A percentile compares a stretch with the other conserved stretches of the same genome.
Evolutionary conservation across 2,113 vertebrate genomes (phyloP).

Genomic region (Panthera tigris): DNA sequence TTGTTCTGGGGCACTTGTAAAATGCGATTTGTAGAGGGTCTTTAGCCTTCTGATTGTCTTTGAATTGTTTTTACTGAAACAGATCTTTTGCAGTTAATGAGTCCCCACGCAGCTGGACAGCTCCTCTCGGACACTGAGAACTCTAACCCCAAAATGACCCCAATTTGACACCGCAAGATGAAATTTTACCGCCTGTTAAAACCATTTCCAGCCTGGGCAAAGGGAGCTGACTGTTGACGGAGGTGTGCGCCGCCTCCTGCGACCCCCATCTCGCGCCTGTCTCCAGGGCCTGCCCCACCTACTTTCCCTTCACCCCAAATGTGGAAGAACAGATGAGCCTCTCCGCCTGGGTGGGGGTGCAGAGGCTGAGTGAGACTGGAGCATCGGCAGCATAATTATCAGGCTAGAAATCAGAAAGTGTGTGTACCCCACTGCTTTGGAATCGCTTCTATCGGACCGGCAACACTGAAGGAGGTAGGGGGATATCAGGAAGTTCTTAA

Average conservation of each 20-base stretch:
- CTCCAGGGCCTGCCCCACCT: conserved; percentile 62
- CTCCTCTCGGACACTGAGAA: conserved; percentile 98
- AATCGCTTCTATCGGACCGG: background rate
- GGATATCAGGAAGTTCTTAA: background rate
- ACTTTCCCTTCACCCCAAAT: conserved; percentile 69
- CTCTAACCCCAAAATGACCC: conserved; percentile 99
- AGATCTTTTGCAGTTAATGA: conserved; percentile 95
- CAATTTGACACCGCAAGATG: conserved; percentile 98
- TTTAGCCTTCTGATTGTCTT: conserved; percentile 94
- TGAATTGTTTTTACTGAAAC: conserved; percentile 97
- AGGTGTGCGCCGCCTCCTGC: conserved; percentile 83
- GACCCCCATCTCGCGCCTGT: conserved; percentile 85
- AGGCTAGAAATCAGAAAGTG: background rate
- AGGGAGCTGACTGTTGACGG: conserved; percentile 85
- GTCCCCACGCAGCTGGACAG: conserved; percentile 98
- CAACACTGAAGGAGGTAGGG: background rate
- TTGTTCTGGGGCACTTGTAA: conserved; percentile 91
- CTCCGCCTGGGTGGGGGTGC: background rate
- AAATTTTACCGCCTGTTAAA: conserved; percentile 98
- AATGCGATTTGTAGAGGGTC: conserved; percentile 92
- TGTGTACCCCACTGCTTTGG: background rate
- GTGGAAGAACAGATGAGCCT: conserved; percentile 21
- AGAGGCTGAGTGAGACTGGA: background rate
- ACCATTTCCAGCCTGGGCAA: conserved; percentile 91
- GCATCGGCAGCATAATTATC: background rate